These are phyloP conservation scores for Neogale vison DNA, from an alignment of 2,113 vertebrate genomes.

Conservation along the genomic window DNA sequence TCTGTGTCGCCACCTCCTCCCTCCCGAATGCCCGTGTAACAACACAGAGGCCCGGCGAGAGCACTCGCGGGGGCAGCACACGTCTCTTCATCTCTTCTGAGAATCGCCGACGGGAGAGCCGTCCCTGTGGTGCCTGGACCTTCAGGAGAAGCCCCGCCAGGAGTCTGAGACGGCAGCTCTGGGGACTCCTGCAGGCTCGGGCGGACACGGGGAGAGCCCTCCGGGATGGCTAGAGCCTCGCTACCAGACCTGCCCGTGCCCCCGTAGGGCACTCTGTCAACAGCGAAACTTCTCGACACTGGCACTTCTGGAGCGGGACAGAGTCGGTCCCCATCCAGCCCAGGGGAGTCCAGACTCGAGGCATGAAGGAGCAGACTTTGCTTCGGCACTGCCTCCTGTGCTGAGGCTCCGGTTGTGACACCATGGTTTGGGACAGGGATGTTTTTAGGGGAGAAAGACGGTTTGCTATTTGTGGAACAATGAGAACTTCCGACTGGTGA, in stretches of 20 bases:
- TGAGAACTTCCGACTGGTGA: conserved; percentile 45
- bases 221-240: not conserved
- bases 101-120: not conserved
- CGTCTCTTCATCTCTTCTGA: not conserved
- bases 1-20: not conserved
- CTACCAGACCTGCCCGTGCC: not conserved
- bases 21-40: conserved; percentile 39
- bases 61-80: fast-evolving
- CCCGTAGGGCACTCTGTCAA: not conserved
- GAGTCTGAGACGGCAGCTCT: not conserved
- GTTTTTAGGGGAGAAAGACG: conserved; percentile 40
- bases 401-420: not conserved
- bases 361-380: not conserved
- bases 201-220: not conserved
- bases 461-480: conserved; percentile 25
- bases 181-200: not conserved
- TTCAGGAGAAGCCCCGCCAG: not conserved
- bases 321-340: not conserved
- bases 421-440: not conserved
- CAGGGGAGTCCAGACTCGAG: not conserved
- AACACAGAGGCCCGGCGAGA: not conserved
- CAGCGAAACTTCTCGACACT: not conserved
- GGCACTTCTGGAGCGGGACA: not conserved
- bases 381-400: not conserved
- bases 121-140: fast-evolving